These are phyloP conservation scores for Pogonognathellus flavescens DNA, from an alignment of 1,140 invertebrate genomes.

Conservation along the genomic window DNA sequence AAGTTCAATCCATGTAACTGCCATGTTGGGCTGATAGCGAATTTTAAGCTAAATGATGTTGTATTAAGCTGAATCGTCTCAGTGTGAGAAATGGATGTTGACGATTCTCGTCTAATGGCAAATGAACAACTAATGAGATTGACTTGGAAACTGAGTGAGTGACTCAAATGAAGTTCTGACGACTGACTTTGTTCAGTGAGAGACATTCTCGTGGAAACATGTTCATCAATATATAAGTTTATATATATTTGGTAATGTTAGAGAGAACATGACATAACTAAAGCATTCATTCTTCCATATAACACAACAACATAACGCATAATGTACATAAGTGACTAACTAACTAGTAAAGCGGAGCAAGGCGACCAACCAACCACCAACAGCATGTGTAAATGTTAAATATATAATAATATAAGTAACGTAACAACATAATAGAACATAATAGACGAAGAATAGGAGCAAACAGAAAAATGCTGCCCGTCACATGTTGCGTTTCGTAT, in stretches of 20 bases:
- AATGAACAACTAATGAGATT: conserved; percentile 47
- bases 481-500: conserved; percentile 59
- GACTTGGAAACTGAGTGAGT: conserved; percentile 41
- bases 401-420: conserved; percentile 26
- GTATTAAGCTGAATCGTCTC: neutral
- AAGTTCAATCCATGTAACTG: too few relatives aligned
- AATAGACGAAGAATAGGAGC: conserved; percentile 34
- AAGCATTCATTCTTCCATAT: conserved; percentile 31
- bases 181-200: conserved; percentile 28
- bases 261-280: conserved; percentile 35
- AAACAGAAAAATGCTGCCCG: conserved; percentile 57
- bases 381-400: conserved; percentile 35
- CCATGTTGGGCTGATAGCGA: too few relatives aligned
- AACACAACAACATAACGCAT: conserved; percentile 26
- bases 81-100: neutral
- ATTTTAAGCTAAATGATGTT: too few relatives aligned
- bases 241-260: conserved; percentile 11
- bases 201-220: conserved; percentile 45
- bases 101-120: conserved; percentile 28
- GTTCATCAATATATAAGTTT: conserved; percentile 24
- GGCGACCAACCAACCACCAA: conserved; percentile 28
- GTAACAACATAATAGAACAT: conserved; percentile 28
- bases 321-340: conserved; percentile 26
- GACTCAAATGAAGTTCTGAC: conserved; percentile 43
- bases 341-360: conserved; percentile 23